Evolutionary conservation across 1,140 invertebrate species (phyloP).

Genomic region (Camponotus floridanus): DNA sequence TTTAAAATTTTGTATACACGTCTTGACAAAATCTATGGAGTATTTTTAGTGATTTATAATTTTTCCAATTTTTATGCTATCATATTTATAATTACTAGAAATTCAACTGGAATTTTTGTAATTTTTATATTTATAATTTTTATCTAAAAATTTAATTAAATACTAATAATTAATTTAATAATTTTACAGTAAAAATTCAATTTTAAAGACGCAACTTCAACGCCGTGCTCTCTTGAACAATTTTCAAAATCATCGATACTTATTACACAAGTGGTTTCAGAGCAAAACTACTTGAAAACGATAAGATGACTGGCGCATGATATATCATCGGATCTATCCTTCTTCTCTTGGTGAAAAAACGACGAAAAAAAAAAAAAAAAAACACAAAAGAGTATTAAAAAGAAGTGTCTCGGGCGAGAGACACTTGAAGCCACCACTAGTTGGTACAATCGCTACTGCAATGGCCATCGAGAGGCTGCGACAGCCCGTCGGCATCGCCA

Average conservation of each 20-base stretch:
- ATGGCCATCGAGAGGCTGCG: slow-evolving; percentile 1
- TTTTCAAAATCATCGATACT: neutral
- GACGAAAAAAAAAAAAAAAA: neutral
- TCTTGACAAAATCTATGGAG: no score
- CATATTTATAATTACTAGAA: no score
- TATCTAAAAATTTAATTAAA: neutral
- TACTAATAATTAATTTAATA: no score
- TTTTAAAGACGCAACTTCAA: neutral
- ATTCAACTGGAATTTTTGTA: no score
- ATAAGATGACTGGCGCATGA: neutral
- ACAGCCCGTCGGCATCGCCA: neutral
- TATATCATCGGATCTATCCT: neutral
- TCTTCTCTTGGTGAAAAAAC: neutral
- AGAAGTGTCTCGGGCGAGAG: neutral
- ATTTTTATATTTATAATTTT: neutral
- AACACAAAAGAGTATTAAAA: neutral
- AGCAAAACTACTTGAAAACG: neutral
- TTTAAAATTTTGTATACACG: neutral
- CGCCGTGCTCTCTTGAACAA: neutral
- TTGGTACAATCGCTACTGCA: neutral
- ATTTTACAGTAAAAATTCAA: no score
- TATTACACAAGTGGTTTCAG: neutral
- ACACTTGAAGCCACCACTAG: neutral
- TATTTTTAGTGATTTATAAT: neutral
- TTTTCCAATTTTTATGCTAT: no score